Evolutionary conservation across 2,888 invertebrate genomes (phyloP), one percentile per base, ranked within the genome.

Genomic region (Hypomecis punctinalis): DNA sequence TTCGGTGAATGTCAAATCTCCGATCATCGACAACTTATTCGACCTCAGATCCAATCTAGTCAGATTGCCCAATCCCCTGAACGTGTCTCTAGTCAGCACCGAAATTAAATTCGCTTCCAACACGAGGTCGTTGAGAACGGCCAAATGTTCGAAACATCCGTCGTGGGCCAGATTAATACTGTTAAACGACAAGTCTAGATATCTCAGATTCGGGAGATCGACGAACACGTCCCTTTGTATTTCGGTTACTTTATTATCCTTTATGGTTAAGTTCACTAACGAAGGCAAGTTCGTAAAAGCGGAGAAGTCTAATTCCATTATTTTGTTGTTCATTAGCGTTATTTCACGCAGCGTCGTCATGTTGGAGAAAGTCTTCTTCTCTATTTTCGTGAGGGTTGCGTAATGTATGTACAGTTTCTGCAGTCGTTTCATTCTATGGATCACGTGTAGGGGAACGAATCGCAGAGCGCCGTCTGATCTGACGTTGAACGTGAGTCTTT

Each of bases 131-230:
- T 95, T 94, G 63, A 98, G 93, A 71, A 96, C 94, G 13, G 94
- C 93, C 81, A 97, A 89, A 79, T 96, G 95, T 76, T 94, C 94
- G 82, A 97, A 98, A 67, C 98, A 96, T 73, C 96, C 96, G 71
- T 98, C 97, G 78, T 98, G 98, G 49, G 97, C 93, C 55, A 96
- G 94, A 79, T 96, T 96, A 72, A 99, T 94, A 79, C 95, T 96
- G 90, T 99, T 99, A 82, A 96, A 96, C 81, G 97, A 97, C 72
- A 99, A 93, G 81, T 95, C 96, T 68, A 99, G 94, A 72, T 95
- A 95, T 80, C 94, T 94, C 76, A 97, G 90, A 66, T 93, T 93
- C 3, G 97, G 97, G 69, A 97, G 88, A 85, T 96, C 95, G 52
- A 95, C 94, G 82, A 97, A 97, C 52, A 96, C 96, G 76, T 95